Percentiles rank a stretch among this genome's conserved stretches.
Evolutionary conservation across 2,113 vertebrate genomes (phyloP).

Genomic region (Lethenteron camtschaticum): DNA sequence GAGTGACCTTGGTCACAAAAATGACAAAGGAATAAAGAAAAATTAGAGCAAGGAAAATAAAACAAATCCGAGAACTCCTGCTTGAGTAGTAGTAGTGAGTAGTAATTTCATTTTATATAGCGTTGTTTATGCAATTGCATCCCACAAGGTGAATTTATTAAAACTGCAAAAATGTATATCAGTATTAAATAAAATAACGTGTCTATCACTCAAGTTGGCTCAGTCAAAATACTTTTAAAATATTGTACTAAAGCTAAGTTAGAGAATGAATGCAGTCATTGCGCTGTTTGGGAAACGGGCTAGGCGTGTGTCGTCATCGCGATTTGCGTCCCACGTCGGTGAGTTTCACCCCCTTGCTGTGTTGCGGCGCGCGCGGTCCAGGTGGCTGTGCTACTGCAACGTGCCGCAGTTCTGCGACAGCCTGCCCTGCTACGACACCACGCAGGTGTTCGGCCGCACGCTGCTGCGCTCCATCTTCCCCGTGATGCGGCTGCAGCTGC

Average conservation of each 20-base stretch:
- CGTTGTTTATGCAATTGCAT: rapidly evolving
- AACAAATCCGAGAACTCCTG: not conserved
- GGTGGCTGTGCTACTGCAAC: slow-evolving; percentile 95
- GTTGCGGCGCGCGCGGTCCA: slow-evolving; percentile 12
- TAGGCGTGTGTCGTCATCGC: not conserved
- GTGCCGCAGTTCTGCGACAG: slow-evolving; percentile 95
- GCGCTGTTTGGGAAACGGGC: slow-evolving; percentile 4
- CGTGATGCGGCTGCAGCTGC: slow-evolving; percentile 68
- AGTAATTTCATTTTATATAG: not conserved
- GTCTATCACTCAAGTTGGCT: too few species aligned
- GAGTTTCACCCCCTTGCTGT: too few species aligned
- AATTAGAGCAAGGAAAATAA: not conserved
- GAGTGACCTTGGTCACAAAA: too few species aligned
- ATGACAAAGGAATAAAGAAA: not conserved
- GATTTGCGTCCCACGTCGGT: not conserved
- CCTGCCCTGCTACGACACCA: slow-evolving; percentile 81
- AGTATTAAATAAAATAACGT: not conserved
- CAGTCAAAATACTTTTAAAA: too few species aligned
- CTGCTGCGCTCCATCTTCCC: slow-evolving; percentile 93
- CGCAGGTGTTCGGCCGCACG: slow-evolving; percentile 80
- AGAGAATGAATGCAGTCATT: too few species aligned
- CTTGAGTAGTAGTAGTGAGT: not conserved
- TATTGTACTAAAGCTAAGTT: too few species aligned
- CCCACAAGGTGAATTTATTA: rapidly evolving
- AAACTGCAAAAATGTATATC: not conserved